These are phyloP conservation scores for Epizoanthus scotinus DNA, from an alignment of 92 coral and sea anemone genomes.

Conservation along the genomic window DNA sequence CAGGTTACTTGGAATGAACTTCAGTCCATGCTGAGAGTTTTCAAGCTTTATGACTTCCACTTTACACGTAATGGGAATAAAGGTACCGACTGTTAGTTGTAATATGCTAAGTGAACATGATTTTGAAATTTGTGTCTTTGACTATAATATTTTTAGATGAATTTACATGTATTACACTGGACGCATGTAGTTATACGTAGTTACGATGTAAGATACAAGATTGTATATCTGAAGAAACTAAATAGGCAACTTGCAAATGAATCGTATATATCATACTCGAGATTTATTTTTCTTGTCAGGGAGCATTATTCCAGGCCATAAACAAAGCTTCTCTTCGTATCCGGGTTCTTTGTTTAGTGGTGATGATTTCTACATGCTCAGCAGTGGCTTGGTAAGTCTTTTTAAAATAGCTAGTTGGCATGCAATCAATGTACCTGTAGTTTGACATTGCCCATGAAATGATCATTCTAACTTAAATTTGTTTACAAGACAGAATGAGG, in stretches of 20 bases:
- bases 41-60: constrained; percentile 80
- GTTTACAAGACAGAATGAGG: no score
- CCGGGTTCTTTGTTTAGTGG: constrained; percentile 83
- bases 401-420: no score
- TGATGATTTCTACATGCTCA: constrained; percentile 92
- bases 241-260: no score
- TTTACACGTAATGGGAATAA: constrained; percentile 51
- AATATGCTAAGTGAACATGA: no score
- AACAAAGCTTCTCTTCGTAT: constrained; percentile 91
- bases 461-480: no score
- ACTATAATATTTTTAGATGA: not conserved
- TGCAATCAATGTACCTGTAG: no score
- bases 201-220: no score
- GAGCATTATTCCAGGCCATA: constrained; percentile 54
- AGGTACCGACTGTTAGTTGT: constrained; percentile 43
- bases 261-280: no score
- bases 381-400: constrained; percentile 88
- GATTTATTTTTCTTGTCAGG: constrained; percentile 30
- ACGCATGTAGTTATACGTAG: no score
- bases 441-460: no score
- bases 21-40: constrained; percentile 67
- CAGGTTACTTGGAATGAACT: constrained; percentile 92
- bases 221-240: no score
- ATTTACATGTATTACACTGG: not conserved
- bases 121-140: not conserved